Evolutionary conservation across 2,888 invertebrate species (phyloP).

Genomic region (Athalia rosae): DNA sequence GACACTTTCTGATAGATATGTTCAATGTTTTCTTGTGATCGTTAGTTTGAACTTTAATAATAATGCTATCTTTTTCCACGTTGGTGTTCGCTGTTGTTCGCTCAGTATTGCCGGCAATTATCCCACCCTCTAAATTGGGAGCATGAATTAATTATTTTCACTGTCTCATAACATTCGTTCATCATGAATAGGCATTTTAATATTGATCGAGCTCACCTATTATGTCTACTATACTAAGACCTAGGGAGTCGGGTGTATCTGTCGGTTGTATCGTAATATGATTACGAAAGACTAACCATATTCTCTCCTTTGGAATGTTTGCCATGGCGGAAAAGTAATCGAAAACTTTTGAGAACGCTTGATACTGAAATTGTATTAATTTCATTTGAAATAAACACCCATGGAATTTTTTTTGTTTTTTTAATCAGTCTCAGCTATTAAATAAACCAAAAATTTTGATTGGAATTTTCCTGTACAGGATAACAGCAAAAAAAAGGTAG

Average conservation of each 20-base stretch:
- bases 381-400: neutral
- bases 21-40: constrained; percentile 56
- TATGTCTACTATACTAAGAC: constrained; percentile 50
- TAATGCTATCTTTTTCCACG: constrained; percentile 54
- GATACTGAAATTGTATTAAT: constrained; percentile 46
- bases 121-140: constrained; percentile 39
- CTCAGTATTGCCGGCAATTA: constrained; percentile 21
- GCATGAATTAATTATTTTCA: neutral
- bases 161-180: neutral
- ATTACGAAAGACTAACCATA: constrained; percentile 45
- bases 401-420: neutral
- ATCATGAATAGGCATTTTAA: neutral
- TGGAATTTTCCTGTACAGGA: neutral
- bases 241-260: constrained; percentile 52
- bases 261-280: constrained; percentile 38
- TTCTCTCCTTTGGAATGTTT: constrained; percentile 48
- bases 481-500: neutral
- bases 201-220: constrained; percentile 46
- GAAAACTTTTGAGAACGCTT: constrained; percentile 50
- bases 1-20: constrained; percentile 55
- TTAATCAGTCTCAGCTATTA: too few relatives aligned
- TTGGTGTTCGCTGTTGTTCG: constrained; percentile 6
- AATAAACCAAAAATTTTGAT: too few relatives aligned
- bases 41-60: constrained; percentile 65
- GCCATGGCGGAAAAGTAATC: constrained; percentile 49